Conservation (phyloP, 2,888 invertebrate species). For the Spisula subtruncata region DNA sequence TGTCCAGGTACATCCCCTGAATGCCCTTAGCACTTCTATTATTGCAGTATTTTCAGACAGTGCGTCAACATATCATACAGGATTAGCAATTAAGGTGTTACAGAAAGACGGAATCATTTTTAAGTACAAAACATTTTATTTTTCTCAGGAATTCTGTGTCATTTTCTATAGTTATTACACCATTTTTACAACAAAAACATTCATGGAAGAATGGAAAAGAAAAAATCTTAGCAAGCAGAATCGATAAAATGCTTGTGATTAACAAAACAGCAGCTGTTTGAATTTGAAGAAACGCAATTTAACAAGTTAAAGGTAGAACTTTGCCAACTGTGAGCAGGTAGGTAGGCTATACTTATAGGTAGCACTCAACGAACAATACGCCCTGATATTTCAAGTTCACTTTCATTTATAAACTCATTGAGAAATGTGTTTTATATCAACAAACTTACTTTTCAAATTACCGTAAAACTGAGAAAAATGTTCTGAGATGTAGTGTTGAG, state of each 20-base stretch:
- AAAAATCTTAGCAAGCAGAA: not conserved
- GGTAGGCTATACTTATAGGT: conserved; percentile 5
- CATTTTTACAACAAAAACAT: not conserved
- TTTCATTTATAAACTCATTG: conserved; percentile 29
- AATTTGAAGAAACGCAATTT: conserved; percentile 14
- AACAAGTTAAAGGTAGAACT: not conserved
- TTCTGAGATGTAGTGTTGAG: not conserved
- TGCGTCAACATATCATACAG: no score
- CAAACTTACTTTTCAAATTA: conserved; percentile 18
- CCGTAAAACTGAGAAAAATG: conserved; percentile 29
- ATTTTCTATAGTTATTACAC: no score
- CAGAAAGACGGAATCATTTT: no score
- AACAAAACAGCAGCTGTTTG: conserved; percentile 18
- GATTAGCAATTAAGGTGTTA: no score
- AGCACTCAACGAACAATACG: conserved; percentile 29
- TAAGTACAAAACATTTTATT: no score
- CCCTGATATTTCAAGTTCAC: conserved; percentile 29
- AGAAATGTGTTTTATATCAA: conserved; percentile 58
- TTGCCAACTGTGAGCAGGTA: conserved; percentile 43
- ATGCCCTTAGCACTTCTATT: no score
- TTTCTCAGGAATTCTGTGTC: no score
- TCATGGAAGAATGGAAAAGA: not conserved
- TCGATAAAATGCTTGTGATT: conserved; percentile 20
- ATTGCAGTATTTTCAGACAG: no score
- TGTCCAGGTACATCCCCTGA: no score